A percentile compares a stretch with the other conserved stretches of the same genome.
phyloP scores from a whole-genome alignment of 2,113 vertebrate species.

The Vulpes vulpes region DNA sequence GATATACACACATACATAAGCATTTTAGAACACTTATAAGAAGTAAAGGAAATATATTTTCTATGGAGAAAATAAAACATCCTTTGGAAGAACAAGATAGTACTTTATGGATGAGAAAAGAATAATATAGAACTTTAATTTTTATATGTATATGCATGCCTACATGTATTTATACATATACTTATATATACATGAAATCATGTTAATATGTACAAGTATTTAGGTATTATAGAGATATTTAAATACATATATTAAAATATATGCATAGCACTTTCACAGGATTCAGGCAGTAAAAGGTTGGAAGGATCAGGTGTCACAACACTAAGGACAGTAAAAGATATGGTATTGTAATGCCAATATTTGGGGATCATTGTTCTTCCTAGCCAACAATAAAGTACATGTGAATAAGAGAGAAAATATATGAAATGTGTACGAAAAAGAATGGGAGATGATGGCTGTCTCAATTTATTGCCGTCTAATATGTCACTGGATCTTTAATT shows the following conservation, averaged over 20 bases:
- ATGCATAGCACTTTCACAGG: background rate
- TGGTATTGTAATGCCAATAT: background rate
- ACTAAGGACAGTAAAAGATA: background rate
- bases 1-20: background rate
- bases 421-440: background rate
- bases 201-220: background rate
- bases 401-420: background rate
- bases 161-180: background rate
- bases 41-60: constrained; percentile 8
- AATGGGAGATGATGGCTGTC: background rate
- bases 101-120: background rate
- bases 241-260: background rate
- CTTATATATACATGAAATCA: background rate
- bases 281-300: background rate
- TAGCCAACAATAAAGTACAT: background rate
- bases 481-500: constrained; percentile 42
- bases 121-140: constrained; percentile 43
- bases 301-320: background rate
- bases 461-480: constrained; percentile 28
- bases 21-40: background rate
- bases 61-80: constrained; percentile 21
- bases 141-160: background rate
- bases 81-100: constrained; percentile 13
- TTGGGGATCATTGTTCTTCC: background rate
- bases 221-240: background rate